phyloP scores from a whole-genome alignment of 2,888 invertebrate genomes.

The Prosapia bicincta region DNA sequence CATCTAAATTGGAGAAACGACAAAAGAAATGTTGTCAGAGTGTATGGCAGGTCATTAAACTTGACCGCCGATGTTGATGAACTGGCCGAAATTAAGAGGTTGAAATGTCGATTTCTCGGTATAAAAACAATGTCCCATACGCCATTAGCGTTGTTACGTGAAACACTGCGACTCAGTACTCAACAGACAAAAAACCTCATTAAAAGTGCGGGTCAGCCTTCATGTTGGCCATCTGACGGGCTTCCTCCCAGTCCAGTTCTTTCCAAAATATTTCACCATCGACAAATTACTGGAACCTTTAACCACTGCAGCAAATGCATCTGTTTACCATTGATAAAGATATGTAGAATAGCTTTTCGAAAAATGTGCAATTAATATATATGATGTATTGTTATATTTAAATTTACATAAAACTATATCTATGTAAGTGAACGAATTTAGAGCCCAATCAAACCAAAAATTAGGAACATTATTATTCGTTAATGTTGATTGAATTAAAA shows the following conservation, averaged over 20 bases:
- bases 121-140: neutral
- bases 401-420: too few species aligned
- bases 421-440: too few species aligned
- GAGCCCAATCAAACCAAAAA: too few species aligned
- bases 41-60: slow-evolving; percentile 2
- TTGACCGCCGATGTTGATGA: neutral
- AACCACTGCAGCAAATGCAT: too few species aligned
- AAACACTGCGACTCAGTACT: neutral
- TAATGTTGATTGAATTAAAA: too few species aligned
- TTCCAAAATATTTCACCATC: neutral
- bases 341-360: too few species aligned
- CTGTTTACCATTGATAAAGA: too few species aligned
- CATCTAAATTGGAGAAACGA: neutral
- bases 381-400: too few species aligned
- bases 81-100: neutral
- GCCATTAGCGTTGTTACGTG: neutral
- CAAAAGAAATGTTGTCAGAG: neutral
- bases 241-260: neutral
- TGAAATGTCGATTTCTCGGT: neutral
- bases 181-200: neutral
- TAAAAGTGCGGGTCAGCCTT: neutral
- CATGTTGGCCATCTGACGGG: neutral
- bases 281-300: neutral
- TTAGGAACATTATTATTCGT: too few species aligned
- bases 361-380: too few species aligned